Conservation (phyloP, 2,888 invertebrate genomes). For the Lampropteryx suffumata region DNA sequence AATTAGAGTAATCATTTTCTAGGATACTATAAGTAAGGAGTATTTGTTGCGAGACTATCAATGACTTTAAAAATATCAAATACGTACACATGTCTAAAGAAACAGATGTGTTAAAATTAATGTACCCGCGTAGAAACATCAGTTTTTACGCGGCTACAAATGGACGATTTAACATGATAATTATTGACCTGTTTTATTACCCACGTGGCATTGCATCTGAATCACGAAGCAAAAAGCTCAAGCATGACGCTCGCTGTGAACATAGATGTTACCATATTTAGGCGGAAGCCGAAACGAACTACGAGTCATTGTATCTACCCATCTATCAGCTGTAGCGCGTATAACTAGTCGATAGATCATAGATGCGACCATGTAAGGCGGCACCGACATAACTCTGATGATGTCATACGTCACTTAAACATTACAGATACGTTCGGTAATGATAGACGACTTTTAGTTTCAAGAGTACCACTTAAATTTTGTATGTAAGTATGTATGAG, state of each 20-base stretch:
- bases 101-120: neutral
- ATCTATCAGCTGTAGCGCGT: slow-evolving; percentile 63
- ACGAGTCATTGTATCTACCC: slow-evolving; percentile 29
- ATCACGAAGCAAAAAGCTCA: slow-evolving; percentile 26
- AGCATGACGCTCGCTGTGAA: neutral
- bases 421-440: slow-evolving; percentile 47
- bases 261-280: slow-evolving; percentile 34
- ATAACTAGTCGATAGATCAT: slow-evolving; percentile 68
- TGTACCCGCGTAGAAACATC: slow-evolving; percentile 13
- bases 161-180: slow-evolving; percentile 22
- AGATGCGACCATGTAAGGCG: slow-evolving; percentile 74
- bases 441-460: slow-evolving; percentile 34
- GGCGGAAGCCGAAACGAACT: slow-evolving; percentile 29
- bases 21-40: too few relatives aligned
- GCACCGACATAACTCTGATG: slow-evolving; percentile 67
- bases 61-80: too few relatives aligned
- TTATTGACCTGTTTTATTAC: slow-evolving; percentile 25
- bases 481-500: neutral
- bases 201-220: slow-evolving; percentile 28
- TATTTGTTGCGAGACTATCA: too few relatives aligned
- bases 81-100: too few relatives aligned
- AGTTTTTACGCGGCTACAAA: slow-evolving; percentile 22
- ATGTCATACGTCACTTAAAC: slow-evolving; percentile 65
- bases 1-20: slow-evolving; percentile 7
- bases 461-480: slow-evolving; percentile 16